Evolutionary conservation across 2,888 invertebrate genomes (phyloP).

Genomic region (Epinotia demarniana): DNA sequence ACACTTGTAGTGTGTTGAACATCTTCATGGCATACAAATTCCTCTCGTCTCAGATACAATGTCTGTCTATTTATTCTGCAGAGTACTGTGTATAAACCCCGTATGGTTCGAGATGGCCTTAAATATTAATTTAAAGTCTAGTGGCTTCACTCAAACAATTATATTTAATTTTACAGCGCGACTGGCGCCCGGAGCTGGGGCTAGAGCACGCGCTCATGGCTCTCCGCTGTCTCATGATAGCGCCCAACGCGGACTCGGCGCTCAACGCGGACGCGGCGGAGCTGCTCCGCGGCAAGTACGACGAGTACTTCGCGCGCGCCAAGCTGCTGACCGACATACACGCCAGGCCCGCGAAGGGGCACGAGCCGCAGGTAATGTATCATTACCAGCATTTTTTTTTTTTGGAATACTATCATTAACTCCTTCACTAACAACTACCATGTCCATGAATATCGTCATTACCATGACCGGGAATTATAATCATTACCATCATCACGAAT

Average conservation of each 20-base stretch:
- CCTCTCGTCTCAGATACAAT: too few species aligned
- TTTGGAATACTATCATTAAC: too few species aligned
- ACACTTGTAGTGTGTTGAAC: too few species aligned
- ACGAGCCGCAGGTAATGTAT: constrained; percentile 14
- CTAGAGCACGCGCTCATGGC: constrained; percentile 97
- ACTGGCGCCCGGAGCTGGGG: constrained; percentile 98
- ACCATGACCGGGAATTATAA: background rate
- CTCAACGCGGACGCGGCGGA: constrained; percentile 98
- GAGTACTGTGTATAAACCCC: too few species aligned
- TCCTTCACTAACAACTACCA: too few species aligned
- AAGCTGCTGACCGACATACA: constrained; percentile 77
- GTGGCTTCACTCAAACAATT: background rate
- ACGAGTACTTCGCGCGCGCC: constrained; percentile 91
- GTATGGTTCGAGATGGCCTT: too few species aligned
- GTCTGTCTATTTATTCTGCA: too few species aligned
- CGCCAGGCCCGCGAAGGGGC: constrained; percentile 73
- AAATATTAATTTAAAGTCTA: too few species aligned
- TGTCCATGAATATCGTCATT: too few species aligned
- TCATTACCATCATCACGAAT: background rate
- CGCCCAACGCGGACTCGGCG: constrained; percentile 98
- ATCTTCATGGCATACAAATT: too few species aligned
- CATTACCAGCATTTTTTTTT: background rate
- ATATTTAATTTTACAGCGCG: constrained; percentile 85
- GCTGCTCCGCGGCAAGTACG: constrained; percentile 95
- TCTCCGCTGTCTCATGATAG: constrained; percentile 96